Conservation (phyloP, 2,797 vertebrate species). For the Moxostoma hubbsi region DNA sequence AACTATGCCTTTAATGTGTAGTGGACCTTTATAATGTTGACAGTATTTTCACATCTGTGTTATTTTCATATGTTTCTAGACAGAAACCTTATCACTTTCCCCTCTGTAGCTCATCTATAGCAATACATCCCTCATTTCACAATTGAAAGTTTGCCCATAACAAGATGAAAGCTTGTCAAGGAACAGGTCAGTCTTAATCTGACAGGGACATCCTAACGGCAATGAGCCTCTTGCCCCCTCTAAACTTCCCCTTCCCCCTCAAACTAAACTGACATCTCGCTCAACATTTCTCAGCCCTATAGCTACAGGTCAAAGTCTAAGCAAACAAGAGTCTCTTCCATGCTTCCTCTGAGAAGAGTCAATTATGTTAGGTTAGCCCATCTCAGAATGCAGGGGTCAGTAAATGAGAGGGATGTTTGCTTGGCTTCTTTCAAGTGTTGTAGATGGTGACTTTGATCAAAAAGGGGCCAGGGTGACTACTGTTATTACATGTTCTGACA, state of each 20-base stretch:
- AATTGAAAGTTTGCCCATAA: conserved; percentile 27
- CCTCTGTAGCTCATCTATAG: conserved; percentile 1
- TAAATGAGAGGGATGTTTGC: conserved; percentile 36
- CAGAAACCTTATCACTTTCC: not conserved
- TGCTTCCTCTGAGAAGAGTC: conserved; percentile 19
- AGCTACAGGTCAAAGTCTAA: conserved; percentile 45
- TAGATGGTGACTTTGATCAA: conserved; percentile 49
- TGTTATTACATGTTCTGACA: conserved; percentile 41
- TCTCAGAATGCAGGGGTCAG: conserved; percentile 34
- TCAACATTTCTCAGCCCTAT: conserved; percentile 34
- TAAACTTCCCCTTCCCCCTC: conserved; percentile 28
- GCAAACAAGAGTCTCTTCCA: conserved; percentile 46
- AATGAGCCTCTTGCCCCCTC: conserved; percentile 39
- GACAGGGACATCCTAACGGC: conserved; percentile 44
- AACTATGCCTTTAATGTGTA: no score
- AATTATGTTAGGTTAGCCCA: conserved; percentile 12
- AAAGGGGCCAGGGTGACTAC: conserved; percentile 19
- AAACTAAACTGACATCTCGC: conserved; percentile 45
- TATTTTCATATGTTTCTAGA: not conserved
- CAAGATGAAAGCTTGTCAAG: conserved; percentile 33
- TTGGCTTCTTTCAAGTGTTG: conserved; percentile 38
- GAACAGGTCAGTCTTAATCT: conserved; percentile 41
- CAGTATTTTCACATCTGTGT: no score
- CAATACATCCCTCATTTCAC: conserved; percentile 14
- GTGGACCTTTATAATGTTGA: no score